These are phyloP conservation scores for Ptilorrhoa leucosticta DNA, from an alignment of 2,113 vertebrate species.

Conservation along the genomic window DNA sequence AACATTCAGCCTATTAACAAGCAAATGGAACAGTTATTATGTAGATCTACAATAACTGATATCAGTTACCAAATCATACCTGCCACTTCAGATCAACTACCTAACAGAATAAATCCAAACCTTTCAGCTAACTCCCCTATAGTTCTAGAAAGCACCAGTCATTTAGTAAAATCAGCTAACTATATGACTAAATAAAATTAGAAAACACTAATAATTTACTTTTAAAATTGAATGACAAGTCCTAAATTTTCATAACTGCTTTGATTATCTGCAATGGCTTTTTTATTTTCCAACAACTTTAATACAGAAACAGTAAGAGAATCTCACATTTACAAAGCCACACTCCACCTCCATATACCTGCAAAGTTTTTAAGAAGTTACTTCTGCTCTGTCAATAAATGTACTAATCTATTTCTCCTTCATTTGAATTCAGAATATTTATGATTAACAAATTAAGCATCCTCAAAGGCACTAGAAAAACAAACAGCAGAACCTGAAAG, in stretches of 20 bases:
- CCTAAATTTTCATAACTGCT: neutral
- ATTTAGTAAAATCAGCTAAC: neutral
- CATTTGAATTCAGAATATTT: neutral
- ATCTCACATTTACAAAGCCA: neutral
- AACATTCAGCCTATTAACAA: constrained; percentile 18
- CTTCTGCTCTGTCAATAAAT: neutral
- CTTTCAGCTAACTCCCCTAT: neutral
- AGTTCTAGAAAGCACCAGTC: neutral
- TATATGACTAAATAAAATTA: neutral
- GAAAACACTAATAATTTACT: neutral
- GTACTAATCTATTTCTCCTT: neutral
- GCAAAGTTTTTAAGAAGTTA: neutral
- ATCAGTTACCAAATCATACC: neutral
- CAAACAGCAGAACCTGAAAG: neutral
- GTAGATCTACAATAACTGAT: neutral
- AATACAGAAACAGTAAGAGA: neutral
- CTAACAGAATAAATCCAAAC: neutral
- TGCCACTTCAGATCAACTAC: neutral
- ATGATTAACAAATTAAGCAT: neutral
- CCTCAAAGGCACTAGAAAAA: neutral
- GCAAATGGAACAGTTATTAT: neutral
- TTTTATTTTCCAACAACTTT: neutral
- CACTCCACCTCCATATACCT: neutral
- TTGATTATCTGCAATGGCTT: neutral
- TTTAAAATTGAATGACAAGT: neutral